Evolutionary conservation across 53 echinoderm and acorn worm species (phyloP), one percentile per base, ranked within the genome.

Genomic region (Mesocentrotus franciscanus): DNA sequence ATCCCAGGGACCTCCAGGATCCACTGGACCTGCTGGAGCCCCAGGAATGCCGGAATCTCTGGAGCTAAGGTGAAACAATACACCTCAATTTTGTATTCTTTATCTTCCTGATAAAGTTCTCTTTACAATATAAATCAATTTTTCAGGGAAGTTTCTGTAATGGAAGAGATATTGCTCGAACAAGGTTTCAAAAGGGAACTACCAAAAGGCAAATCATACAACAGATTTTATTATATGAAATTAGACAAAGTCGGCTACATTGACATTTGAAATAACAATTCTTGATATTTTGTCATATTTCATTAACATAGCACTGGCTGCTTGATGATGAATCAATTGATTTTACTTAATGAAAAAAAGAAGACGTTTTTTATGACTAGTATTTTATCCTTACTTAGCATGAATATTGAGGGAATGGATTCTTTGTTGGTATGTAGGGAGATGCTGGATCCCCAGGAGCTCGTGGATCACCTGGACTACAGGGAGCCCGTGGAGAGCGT

Each of bases 401-500:
- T 32, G 9, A 58, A 87, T 57, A 57, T 14, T 59, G 11, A 87
- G 14, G 58, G 1, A 24, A 49, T 49, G 9, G 1, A 58, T 29
- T 58, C 8, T 57, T 84, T 87, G 58, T 58, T 87, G 56, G 0
- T 81, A 81, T 92, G 2, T 72, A 97, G 96, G 98, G 98, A 96
- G 98, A 98, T 95, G 96, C 96, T 75, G 98, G 98, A 59, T 57
- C 92, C 33, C 93, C 96, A 81, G 98, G 98, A 92, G 97, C 97
- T 0, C 97, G 96, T 92, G 98, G 98, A 96, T 92, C 97, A 62
- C 96, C 96, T 58, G 98, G 98, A 84, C 91, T 95, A 12, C 98
- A 98, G 92, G 98, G 98, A 93, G 61, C 89, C 39, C 97, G 98
- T 96, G 98, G 98, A 85, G 97, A 98, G 95, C 97, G 97, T 95